These are phyloP conservation scores for Pachypeltis micranthus DNA, from an alignment of 1,140 invertebrate genomes.

Conservation along the genomic window DNA sequence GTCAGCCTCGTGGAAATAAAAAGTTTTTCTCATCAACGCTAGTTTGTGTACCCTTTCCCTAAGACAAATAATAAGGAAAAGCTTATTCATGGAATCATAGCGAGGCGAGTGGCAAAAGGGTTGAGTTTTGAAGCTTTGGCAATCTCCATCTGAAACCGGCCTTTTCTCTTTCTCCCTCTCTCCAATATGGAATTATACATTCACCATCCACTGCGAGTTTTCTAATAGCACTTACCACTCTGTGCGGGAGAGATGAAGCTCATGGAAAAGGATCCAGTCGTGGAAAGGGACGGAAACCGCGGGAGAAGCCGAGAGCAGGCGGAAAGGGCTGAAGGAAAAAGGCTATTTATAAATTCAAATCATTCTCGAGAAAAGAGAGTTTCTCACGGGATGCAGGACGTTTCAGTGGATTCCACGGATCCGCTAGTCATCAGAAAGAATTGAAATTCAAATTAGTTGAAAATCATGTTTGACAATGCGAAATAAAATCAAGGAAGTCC, in stretches of 20 bases:
- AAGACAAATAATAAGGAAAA: constrained; percentile 7
- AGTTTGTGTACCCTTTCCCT: constrained; percentile 5
- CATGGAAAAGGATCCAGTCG: not conserved
- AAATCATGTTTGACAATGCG: constrained; percentile 19
- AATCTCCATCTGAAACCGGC: constrained; percentile 26
- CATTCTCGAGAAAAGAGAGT: constrained; percentile 6
- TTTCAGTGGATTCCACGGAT: not conserved
- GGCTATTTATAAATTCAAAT: constrained; percentile 20
- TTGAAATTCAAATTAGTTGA: constrained; percentile 21
- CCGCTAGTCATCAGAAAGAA: constrained; percentile 16
- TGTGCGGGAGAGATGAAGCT: not conserved
- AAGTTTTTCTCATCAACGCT: constrained; percentile 9
- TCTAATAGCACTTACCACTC: constrained; percentile 19
- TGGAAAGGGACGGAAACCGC: not conserved
- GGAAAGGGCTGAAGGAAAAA: not conserved
- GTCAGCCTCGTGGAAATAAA: constrained; percentile 4
- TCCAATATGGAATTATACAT: constrained; percentile 13
- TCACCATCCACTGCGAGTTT: constrained; percentile 11
- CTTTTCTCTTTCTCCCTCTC: constrained; percentile 28
- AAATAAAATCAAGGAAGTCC: constrained; percentile 19
- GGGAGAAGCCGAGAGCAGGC: not conserved
- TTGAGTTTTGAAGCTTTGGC: too few relatives aligned
- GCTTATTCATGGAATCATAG: constrained; percentile 4
- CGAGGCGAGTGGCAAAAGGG: too few relatives aligned
- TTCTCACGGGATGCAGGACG: not conserved